phyloP scores from a whole-genome alignment of 2,113 vertebrate genomes.

The Apistogramma diplotaenia region DNA sequence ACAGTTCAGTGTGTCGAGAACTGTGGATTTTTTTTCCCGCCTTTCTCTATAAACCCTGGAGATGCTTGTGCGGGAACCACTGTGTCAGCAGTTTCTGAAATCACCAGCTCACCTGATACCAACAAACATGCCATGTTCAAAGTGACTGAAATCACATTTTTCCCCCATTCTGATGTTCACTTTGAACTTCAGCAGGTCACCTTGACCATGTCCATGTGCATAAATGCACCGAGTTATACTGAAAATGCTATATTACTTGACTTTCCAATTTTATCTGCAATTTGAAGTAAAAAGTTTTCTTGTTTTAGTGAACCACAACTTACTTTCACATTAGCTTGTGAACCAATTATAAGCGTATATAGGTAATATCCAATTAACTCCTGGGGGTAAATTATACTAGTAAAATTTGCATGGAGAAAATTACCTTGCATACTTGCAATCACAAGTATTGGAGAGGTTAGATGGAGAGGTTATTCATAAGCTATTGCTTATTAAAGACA shows the following conservation, averaged over 20 bases:
- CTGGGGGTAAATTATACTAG: fast-evolving
- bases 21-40: no score
- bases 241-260: neutral
- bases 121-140: neutral
- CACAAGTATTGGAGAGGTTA: no score
- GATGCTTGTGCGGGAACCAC: neutral
- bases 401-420: neutral
- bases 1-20: neutral
- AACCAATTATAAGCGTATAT: neutral
- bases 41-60: no score
- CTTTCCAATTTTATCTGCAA: neutral
- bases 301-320: neutral
- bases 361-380: neutral
- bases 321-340: neutral
- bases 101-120: neutral
- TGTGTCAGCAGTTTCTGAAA: neutral
- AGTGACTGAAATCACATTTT: neutral
- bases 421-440: neutral
- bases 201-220: neutral
- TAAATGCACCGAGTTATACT: no score
- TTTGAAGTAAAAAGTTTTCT: neutral
- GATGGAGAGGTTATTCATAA: neutral
- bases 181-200: neutral
- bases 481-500: neutral
- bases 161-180: neutral